These are phyloP conservation scores for Xestia ashworthii DNA, from an alignment of 2,888 invertebrate species.

Conservation along the genomic window DNA sequence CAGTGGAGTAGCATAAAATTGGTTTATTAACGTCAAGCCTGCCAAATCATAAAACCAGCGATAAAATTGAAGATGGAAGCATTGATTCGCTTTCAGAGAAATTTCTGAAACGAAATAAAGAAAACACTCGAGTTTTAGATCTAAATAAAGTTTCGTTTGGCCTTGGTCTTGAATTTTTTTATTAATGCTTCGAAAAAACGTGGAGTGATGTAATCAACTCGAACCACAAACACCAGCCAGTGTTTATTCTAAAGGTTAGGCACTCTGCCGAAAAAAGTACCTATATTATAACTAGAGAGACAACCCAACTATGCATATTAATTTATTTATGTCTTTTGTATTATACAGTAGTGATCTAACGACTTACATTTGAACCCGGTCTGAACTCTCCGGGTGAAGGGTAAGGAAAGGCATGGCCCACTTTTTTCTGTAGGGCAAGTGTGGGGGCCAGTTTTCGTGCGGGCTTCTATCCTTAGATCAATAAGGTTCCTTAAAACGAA, in stretches of 20 bases:
- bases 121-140: conserved; percentile 30
- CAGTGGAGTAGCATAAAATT: not conserved
- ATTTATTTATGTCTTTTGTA: conserved; percentile 64
- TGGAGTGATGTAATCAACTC: conserved; percentile 55
- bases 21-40: conserved; percentile 1
- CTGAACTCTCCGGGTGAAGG: conserved; percentile 73
- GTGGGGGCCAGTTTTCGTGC: conserved; percentile 42
- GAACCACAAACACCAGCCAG: conserved; percentile 23
- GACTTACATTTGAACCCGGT: conserved; percentile 74
- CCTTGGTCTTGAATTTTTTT: conserved; percentile 57
- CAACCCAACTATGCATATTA: conserved; percentile 52
- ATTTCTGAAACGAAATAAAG: conserved; percentile 22
- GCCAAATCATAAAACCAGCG: not conserved
- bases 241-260: conserved; percentile 43
- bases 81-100: conserved; percentile 14
- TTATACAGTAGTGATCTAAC: conserved; percentile 72
- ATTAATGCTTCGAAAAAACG: conserved; percentile 36
- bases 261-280: conserved; percentile 32
- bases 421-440: conserved; percentile 67
- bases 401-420: conserved; percentile 73
- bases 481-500: conserved; percentile 59
- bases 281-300: conserved; percentile 32
- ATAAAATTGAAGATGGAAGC: not conserved
- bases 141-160: conserved; percentile 53
- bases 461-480: conserved; percentile 63